Conservation (phyloP, 2,797 vertebrate species). For the Bradypodion ventrale region DNA sequence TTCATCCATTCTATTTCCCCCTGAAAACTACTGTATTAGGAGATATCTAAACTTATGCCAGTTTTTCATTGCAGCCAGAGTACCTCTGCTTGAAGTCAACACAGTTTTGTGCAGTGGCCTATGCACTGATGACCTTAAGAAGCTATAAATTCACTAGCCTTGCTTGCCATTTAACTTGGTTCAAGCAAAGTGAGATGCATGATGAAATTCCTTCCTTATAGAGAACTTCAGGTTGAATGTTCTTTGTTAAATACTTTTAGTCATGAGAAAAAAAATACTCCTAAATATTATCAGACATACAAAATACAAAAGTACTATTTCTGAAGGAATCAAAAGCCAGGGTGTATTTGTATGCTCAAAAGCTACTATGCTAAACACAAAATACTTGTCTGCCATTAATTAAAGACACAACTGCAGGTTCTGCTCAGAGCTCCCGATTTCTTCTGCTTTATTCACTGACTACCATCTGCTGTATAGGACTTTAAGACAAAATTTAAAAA, state of each 20-base stretch:
- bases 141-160: neutral
- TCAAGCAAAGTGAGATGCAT: neutral
- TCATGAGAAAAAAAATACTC: neutral
- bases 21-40: neutral
- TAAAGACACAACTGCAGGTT: neutral
- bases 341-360: neutral
- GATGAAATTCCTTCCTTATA: neutral
- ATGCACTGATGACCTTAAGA: neutral
- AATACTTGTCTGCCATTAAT: neutral
- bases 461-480: neutral
- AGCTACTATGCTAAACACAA: neutral
- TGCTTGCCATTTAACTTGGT: neutral
- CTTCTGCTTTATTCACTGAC: neutral
- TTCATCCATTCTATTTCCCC: neutral
- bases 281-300: neutral
- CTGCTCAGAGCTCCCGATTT: neutral
- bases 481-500: neutral
- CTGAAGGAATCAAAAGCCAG: neutral
- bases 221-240: neutral
- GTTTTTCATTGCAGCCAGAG: neutral
- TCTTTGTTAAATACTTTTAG: neutral
- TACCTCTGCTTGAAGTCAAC: neutral
- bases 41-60: neutral
- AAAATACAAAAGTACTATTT: neutral
- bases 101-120: neutral